Conservation (phyloP, 2,797 vertebrate genomes). For the Lutjanus campechanus region DNA sequence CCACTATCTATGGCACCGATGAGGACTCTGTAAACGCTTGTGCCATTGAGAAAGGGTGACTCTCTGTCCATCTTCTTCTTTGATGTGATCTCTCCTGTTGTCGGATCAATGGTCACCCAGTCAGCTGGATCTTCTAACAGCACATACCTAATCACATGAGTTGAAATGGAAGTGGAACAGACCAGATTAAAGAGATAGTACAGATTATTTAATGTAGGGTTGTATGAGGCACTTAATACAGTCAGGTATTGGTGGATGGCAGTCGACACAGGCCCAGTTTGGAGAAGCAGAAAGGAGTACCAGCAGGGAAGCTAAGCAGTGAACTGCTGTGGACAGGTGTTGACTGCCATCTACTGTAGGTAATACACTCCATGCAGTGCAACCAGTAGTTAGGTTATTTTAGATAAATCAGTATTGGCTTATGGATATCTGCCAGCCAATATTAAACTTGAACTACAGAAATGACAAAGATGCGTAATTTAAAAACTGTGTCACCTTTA, state of each 20-base stretch:
- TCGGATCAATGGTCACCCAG: slow-evolving; percentile 84
- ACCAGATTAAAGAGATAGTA: background rate
- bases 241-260: no score
- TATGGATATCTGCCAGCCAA: background rate
- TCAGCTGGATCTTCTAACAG: slow-evolving; percentile 79
- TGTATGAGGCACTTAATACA: no score
- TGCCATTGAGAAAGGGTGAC: slow-evolving; percentile 77
- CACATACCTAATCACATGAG: slow-evolving; percentile 75
- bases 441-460: background rate
- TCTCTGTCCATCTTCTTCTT: slow-evolving; percentile 85
- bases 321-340: no score
- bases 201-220: no score
- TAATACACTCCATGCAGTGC: no score
- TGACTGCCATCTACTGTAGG: no score
- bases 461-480: background rate
- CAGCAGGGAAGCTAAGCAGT: no score
- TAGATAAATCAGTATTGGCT: background rate
- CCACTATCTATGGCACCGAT: slow-evolving; percentile 84
- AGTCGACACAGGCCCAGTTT: no score
- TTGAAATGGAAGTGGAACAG: slow-evolving; percentile 1
- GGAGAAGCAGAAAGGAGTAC: no score
- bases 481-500: no score
- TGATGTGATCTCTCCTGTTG: slow-evolving; percentile 84
- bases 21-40: slow-evolving; percentile 80
- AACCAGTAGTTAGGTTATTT: background rate